Conservation (phyloP, 2,113 vertebrate genomes). For the Lates calcarifer region DNA sequence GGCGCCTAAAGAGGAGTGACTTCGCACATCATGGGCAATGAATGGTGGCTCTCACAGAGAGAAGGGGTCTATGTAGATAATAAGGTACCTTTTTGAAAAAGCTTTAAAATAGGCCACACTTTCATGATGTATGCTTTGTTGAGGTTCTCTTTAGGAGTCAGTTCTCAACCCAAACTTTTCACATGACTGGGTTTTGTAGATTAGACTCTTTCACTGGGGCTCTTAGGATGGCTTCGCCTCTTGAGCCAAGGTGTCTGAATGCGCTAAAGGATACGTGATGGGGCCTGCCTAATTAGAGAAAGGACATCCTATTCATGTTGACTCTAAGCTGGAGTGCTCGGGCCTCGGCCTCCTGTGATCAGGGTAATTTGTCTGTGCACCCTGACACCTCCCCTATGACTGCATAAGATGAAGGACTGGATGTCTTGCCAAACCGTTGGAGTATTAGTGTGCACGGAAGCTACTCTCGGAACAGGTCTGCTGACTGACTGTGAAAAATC, state of each 20-base stretch:
- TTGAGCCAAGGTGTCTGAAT: constrained; percentile 27
- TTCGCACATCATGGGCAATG: constrained; percentile 36
- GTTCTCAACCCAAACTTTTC: constrained; percentile 45
- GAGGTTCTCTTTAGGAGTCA: constrained; percentile 23
- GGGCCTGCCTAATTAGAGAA: constrained; percentile 56
- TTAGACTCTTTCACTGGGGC: constrained; percentile 42
- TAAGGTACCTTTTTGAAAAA: constrained; percentile 17
- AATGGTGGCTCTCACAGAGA: constrained; percentile 44
- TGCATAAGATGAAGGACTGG: constrained; percentile 44
- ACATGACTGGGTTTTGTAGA: constrained; percentile 65
- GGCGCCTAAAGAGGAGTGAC: constrained; percentile 45
- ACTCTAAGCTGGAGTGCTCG: constrained; percentile 38
- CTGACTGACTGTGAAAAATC: constrained; percentile 40
- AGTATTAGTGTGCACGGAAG: background rate
- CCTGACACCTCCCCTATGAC: constrained; percentile 38
- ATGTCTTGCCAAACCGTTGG: constrained; percentile 24
- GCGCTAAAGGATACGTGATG: constrained; percentile 43
- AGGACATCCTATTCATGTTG: constrained; percentile 61
- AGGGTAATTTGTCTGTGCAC: constrained; percentile 56
- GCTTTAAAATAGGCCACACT: constrained; percentile 11
- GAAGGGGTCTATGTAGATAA: constrained; percentile 35
- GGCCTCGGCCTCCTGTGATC: constrained; percentile 60
- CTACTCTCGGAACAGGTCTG: constrained; percentile 8
- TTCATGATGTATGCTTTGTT: constrained; percentile 35
- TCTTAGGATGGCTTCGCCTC: constrained; percentile 12